A percentile compares a stretch with the other conserved stretches of the same genome.
Evolutionary conservation across 2,888 invertebrate genomes (phyloP).

Genomic region (Odontomyia ornata): DNA sequence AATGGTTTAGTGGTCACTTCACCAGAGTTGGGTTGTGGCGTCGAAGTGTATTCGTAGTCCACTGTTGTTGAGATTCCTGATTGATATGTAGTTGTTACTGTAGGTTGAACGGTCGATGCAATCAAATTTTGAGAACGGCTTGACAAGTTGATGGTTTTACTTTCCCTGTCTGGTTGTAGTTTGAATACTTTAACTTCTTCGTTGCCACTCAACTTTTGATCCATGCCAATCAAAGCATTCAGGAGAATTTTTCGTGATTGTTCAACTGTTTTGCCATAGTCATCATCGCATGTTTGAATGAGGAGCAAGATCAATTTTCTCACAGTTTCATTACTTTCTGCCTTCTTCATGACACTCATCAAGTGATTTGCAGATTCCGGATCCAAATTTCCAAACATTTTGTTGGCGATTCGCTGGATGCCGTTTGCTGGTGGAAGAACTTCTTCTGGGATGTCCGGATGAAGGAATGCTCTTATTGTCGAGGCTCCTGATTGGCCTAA

Average conservation of each 20-base stretch:
- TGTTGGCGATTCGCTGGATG: constrained; percentile 75
- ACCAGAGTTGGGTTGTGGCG: constrained; percentile 9
- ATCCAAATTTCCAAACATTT: constrained; percentile 79
- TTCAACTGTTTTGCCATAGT: constrained; percentile 75
- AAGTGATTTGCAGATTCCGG: constrained; percentile 78
- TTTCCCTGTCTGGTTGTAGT: constrained; percentile 53
- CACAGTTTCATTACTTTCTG: constrained; percentile 79
- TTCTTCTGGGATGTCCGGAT: constrained; percentile 66
- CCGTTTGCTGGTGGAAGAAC: constrained; percentile 70
- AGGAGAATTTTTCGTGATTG: constrained; percentile 75
- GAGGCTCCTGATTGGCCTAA: constrained; percentile 56
- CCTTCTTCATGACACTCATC: constrained; percentile 83
- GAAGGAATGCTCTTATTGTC: constrained; percentile 65
- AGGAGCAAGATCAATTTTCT: constrained; percentile 77
- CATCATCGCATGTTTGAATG: constrained; percentile 80
- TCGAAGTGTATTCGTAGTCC: constrained; percentile 1
- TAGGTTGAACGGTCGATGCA: constrained; percentile 52
- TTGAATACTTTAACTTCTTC: constrained; percentile 52
- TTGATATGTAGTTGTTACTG: constrained; percentile 51
- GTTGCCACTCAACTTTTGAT: constrained; percentile 61
- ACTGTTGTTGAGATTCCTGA: constrained; percentile 39
- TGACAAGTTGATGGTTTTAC: constrained; percentile 44
- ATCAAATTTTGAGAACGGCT: constrained; percentile 10
- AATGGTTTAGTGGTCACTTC: constrained; percentile 63
- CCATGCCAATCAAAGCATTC: constrained; percentile 74